A percentile compares a stretch with the other conserved stretches of the same genome.
Evolutionary conservation across 1,140 invertebrate genomes (phyloP).

Genomic region (Schlechtendalia chinensis): DNA sequence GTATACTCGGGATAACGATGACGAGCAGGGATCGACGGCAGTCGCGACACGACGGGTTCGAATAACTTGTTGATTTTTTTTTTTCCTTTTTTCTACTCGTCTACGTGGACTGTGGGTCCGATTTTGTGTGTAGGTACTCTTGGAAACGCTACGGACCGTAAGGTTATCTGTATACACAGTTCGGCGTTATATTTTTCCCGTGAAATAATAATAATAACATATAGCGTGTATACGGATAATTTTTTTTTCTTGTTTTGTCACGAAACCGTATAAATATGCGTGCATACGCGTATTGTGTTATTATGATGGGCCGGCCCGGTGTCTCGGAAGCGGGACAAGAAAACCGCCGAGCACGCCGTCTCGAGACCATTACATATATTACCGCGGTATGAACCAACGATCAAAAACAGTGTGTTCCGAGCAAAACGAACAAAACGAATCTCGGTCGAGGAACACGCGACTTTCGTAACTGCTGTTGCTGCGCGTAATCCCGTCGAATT

Average conservation of each 20-base stretch:
- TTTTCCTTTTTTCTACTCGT: neutral
- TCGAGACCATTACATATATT: no score
- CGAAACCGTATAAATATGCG: neutral
- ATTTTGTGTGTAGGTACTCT: neutral
- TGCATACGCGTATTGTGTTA: neutral
- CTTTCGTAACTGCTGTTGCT: no score
- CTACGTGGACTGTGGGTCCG: no score
- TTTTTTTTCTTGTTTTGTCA: no score
- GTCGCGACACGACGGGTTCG: neutral
- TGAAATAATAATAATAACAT: neutral
- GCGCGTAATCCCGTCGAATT: no score
- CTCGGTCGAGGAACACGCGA: slow-evolving; percentile 1
- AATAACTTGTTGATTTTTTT: neutral
- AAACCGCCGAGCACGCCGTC: neutral
- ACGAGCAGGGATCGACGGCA: neutral
- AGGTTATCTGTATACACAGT: neutral
- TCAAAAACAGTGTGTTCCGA: neutral
- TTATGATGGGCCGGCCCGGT: neutral
- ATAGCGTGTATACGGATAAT: neutral
- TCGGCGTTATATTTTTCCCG: neutral
- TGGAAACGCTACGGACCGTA: neutral
- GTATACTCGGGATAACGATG: neutral
- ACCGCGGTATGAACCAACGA: no score
- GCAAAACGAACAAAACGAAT: slow-evolving; percentile 13
- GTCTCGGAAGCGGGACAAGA: neutral